Conservation (phyloP, 1,140 invertebrate genomes). For the Ceratosolen solmsi region DNA sequence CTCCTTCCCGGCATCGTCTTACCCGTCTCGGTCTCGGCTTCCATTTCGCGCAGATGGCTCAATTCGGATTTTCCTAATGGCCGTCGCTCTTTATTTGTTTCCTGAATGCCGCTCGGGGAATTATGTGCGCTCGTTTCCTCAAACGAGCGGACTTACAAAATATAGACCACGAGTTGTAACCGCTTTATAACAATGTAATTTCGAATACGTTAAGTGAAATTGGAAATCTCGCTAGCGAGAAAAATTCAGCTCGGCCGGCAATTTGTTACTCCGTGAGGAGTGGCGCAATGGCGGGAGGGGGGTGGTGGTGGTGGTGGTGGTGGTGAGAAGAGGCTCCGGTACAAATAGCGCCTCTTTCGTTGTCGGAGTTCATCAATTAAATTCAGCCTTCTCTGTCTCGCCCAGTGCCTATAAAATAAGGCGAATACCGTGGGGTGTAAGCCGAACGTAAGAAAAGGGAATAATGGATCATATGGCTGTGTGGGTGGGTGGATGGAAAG, state of each 20-base stretch:
- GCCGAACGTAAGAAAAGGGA: background rate
- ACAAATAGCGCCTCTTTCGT: conserved; percentile 41
- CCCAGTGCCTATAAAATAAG: conserved; percentile 10
- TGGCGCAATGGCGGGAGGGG: background rate
- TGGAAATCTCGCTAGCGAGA: background rate
- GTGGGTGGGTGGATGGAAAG: conserved; percentile 44
- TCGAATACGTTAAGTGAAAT: background rate
- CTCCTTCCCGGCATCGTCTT: no score
- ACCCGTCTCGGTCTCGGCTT: background rate
- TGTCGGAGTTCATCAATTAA: conserved; percentile 50
- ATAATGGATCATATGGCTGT: background rate
- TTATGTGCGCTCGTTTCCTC: background rate
- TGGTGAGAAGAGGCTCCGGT: conserved; percentile 20
- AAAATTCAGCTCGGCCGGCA: background rate
- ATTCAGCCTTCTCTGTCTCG: background rate
- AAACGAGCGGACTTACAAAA: background rate
- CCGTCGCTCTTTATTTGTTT: background rate
- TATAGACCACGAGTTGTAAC: background rate
- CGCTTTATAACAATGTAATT: background rate
- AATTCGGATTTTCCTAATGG: background rate
- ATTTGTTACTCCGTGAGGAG: background rate
- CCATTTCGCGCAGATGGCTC: background rate
- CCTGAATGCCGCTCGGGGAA: background rate
- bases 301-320: no score
- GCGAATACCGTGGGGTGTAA: background rate